Percentiles rank a stretch among this genome's conserved stretches.
Evolutionary conservation across 2,888 invertebrate species (phyloP).

Genomic region (Dendrolimus houi): DNA sequence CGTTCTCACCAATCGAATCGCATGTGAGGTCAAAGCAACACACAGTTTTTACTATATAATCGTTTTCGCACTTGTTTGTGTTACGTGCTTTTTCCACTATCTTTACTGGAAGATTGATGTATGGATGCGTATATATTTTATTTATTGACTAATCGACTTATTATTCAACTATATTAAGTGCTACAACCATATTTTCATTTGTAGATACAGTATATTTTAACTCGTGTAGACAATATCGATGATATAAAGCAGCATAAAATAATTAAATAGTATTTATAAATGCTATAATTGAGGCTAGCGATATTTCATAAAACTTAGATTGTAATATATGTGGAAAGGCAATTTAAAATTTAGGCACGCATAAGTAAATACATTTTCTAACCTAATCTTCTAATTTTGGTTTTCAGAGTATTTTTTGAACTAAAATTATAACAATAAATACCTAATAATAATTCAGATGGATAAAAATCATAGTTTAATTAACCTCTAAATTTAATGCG

Average conservation of each 20-base stretch:
- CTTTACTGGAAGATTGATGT: not conserved
- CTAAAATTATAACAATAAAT: too few species aligned
- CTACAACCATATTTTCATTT: not conserved
- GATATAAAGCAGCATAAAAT: not conserved
- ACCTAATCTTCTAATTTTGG: too few species aligned
- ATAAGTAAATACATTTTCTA: too few species aligned
- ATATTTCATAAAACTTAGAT: too few species aligned
- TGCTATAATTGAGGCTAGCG: not conserved
- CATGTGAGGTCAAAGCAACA: not conserved
- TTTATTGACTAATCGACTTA: not conserved
- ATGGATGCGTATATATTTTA: conserved; percentile 1
- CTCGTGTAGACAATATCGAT: not conserved
- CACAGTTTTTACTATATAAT: not conserved
- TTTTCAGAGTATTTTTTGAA: too few species aligned
- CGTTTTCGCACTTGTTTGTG: not conserved
- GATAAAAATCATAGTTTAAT: too few species aligned
- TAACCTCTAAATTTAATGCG: too few species aligned
- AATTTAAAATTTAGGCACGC: too few species aligned
- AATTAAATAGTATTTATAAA: not conserved
- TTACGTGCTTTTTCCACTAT: not conserved
- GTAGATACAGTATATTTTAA: conserved; percentile 1
- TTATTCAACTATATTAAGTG: too few species aligned
- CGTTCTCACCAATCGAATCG: not conserved
- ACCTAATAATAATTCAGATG: too few species aligned
- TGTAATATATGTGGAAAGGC: too few species aligned